Evolutionary conservation across 2,113 vertebrate species (phyloP).

Genomic region (Plotosus lineatus): DNA sequence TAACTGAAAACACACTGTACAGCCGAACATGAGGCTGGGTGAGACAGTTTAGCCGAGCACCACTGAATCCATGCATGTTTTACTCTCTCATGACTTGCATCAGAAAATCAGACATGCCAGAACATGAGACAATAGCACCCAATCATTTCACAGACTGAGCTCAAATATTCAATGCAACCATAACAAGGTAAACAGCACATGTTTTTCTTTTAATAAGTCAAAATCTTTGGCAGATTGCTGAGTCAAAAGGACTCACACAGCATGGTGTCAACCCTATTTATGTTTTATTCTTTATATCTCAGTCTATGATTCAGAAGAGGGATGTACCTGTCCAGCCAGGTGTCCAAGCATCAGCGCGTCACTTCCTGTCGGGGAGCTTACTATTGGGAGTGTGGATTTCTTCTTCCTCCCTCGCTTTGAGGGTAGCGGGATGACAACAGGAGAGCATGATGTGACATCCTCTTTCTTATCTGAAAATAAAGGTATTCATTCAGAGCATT

Average conservation of each 20-base stretch:
- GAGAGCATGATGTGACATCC: constrained; percentile 79
- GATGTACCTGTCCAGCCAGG: constrained; percentile 69
- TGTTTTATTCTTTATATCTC: background rate
- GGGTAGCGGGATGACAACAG: constrained; percentile 71
- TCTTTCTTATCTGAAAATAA: constrained; percentile 84
- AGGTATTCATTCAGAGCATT: background rate
- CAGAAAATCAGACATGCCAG: background rate
- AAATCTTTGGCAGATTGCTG: background rate
- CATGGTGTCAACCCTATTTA: background rate
- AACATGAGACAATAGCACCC: background rate
- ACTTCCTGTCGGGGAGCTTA: constrained; percentile 55
- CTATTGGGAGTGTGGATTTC: constrained; percentile 60
- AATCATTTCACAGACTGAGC: background rate
- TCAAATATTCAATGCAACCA: background rate
- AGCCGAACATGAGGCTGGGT: background rate
- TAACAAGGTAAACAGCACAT: background rate
- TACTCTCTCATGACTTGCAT: background rate
- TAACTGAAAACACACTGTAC: too few relatives aligned
- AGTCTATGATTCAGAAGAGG: background rate
- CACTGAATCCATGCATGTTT: background rate
- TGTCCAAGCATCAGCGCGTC: constrained; percentile 74
- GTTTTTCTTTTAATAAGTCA: background rate
- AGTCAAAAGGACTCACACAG: background rate
- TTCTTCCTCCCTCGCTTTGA: constrained; percentile 76
- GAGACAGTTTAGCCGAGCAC: background rate